phyloP scores from a whole-genome alignment of 2,888 invertebrate species.

The Nesidiocoris tenuis region DNA sequence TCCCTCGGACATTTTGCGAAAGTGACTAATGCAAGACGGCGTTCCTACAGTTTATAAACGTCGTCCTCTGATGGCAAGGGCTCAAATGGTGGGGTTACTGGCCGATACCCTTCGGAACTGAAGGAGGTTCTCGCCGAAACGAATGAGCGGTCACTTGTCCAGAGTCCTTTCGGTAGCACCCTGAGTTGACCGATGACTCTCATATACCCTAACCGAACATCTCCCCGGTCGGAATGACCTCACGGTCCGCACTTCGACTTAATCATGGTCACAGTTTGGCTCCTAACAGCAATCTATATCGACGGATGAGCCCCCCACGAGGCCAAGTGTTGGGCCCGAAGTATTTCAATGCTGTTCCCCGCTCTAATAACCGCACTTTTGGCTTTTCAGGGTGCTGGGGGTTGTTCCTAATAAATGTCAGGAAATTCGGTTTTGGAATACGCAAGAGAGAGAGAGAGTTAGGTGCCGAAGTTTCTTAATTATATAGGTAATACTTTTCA shows the following conservation, averaged over 20 bases:
- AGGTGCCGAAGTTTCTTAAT: no score
- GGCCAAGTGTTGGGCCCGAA: not conserved
- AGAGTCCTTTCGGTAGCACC: not conserved
- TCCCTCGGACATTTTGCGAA: not conserved
- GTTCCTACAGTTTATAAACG: conserved; percentile 24
- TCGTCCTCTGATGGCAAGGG: conserved; percentile 12
- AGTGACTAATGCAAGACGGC: conserved; percentile 26
- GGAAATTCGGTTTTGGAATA: no score
- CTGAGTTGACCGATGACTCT: not conserved
- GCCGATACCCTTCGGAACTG: conserved; percentile 3
- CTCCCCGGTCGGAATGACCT: not conserved
- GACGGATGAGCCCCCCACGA: not conserved
- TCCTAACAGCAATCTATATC: conserved; percentile 16
- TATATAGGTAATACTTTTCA: no score
- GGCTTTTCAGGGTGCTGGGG: no score
- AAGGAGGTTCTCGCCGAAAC: not conserved
- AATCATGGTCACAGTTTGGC: conserved; percentile 28
- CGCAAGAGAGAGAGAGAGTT: no score
- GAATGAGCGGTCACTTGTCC: conserved; percentile 29
- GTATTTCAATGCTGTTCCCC: conserved; percentile 20
- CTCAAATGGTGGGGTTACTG: conserved; percentile 16
- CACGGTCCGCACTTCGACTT: conserved; percentile 16
- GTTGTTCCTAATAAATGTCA: no score
- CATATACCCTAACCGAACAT: not conserved
- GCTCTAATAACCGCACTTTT: not conserved